Evolutionary conservation across 2,888 invertebrate species (phyloP), one percentile per base, ranked within the genome.

Genomic region (Agrochola lota): DNA sequence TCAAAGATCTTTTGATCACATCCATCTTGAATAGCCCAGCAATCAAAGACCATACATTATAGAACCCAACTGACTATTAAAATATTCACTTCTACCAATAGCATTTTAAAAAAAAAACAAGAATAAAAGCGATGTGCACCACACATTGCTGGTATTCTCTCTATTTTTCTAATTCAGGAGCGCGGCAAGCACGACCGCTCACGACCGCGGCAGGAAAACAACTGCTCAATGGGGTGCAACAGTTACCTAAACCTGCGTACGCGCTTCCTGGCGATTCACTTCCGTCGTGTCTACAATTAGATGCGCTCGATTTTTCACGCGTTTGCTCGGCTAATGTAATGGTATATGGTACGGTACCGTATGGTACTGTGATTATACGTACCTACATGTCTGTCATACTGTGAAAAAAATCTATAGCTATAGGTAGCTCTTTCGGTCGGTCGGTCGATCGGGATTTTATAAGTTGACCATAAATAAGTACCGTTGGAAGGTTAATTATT

Each of bases 211-310:
- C 89, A 90, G 93, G 93, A 91, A 93, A 87, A 70, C 78, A 77
- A 94, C 92, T 93, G 94, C 69, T 85, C 91, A 91, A 88, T 92
- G 88, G 89, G 87, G 88, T 92, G 92, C 85, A 90, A 91, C 91
- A 83, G 88, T 93, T 95, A 94, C 92, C 93, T 94, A 93, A 93
- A 92, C 80, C 88, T 91, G 90, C 90, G 89, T 84, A 52, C 40
- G 84, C 89, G 90, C 92, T 95, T 95, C 95, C 95, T 94, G 89
- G 77, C 78, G 71, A 83, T 70, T 89, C 87, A 90, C 86, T 93
- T 94, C 92, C 93, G 93, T 87, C 89, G 88, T 90, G 83, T 76
- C 81, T 81, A 83, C 86, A 88, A 94, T 94, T 94, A 91, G 94
- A 90, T 91, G 88, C 93, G 94, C 91, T 90, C 88, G 85, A 90